phyloP scores from a whole-genome alignment of 1,140 invertebrate genomes.

The Rhynchophorus ferrugineus region DNA sequence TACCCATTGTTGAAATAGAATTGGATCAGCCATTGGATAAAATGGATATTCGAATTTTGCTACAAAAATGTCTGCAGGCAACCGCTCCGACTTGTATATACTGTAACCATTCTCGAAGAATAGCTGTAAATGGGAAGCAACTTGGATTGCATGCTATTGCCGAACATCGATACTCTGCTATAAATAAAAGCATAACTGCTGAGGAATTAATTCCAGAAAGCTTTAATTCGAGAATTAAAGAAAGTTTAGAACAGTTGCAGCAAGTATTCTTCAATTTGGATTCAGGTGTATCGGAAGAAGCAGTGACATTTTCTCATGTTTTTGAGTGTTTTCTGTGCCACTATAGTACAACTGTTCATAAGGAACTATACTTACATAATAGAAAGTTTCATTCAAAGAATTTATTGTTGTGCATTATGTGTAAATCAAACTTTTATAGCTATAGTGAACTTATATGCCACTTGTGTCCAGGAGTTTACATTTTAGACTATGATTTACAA shows the following conservation, averaged over 20 bases:
- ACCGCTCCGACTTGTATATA: constrained; percentile 66
- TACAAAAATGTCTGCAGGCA: constrained; percentile 62
- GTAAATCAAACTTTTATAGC: constrained; percentile 75
- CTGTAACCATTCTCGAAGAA: constrained; percentile 73
- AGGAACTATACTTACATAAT: constrained; percentile 77
- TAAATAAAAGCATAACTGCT: constrained; percentile 63
- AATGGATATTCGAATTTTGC: constrained; percentile 58
- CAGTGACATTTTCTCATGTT: constrained; percentile 50
- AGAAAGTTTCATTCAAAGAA: constrained; percentile 76
- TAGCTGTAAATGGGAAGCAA: constrained; percentile 74
- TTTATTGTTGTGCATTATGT: constrained; percentile 73
- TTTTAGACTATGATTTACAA: constrained; percentile 54
- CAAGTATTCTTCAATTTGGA: constrained; percentile 62
- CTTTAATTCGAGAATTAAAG: constrained; percentile 56
- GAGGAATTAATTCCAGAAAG: constrained; percentile 64
- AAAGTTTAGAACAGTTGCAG: constrained; percentile 53
- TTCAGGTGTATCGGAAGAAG: constrained; percentile 36
- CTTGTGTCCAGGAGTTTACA: constrained; percentile 69
- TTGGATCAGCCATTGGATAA: constrained; percentile 65
- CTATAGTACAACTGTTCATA: constrained; percentile 64
- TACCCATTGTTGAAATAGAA: constrained; percentile 61
- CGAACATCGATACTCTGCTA: constrained; percentile 65
- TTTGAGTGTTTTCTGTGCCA: constrained; percentile 81
- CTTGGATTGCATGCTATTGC: constrained; percentile 67
- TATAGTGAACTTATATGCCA: constrained; percentile 79